Conservation (phyloP, 2,888 invertebrate genomes). For the Argynnis bischoffii region DNA sequence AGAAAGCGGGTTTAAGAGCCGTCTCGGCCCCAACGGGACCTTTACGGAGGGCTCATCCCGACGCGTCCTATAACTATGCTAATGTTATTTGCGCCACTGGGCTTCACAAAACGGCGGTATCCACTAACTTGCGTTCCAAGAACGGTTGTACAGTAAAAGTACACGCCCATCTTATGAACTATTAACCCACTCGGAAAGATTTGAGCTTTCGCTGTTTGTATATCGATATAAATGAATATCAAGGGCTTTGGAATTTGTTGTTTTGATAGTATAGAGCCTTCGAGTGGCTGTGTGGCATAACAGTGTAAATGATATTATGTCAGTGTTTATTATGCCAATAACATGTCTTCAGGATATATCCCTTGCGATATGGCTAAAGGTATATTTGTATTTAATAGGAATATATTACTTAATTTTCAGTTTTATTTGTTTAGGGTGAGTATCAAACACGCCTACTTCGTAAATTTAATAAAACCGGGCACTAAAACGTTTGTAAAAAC, state of each 20-base stretch:
- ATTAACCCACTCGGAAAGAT: slow-evolving; percentile 42
- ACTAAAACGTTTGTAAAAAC: too few relatives aligned
- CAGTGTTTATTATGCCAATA: neutral
- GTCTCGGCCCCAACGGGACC: slow-evolving; percentile 72
- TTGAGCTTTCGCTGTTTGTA: slow-evolving; percentile 34
- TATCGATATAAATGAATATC: slow-evolving; percentile 31
- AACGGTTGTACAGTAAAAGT: slow-evolving; percentile 24
- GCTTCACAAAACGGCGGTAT: slow-evolving; percentile 68
- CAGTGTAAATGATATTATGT: neutral
- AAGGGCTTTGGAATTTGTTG: slow-evolving; percentile 8
- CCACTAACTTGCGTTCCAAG: slow-evolving; percentile 58
- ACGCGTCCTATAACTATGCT: slow-evolving; percentile 81
- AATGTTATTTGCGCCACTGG: slow-evolving; percentile 81
- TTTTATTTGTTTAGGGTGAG: too few relatives aligned
- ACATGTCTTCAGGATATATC: too few relatives aligned
- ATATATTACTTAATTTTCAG: too few relatives aligned
- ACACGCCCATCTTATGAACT: slow-evolving; percentile 40
- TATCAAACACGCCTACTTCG: too few relatives aligned
- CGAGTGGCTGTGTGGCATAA: neutral
- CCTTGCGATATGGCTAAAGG: too few relatives aligned
- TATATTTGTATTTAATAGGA: too few relatives aligned
- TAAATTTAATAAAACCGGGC: too few relatives aligned
- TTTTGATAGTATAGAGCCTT: neutral
- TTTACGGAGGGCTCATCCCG: slow-evolving; percentile 79
- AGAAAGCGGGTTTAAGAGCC: slow-evolving; percentile 79